Conservation (phyloP, 2,113 vertebrate species). For the Chlamydotis undulata region DNA sequence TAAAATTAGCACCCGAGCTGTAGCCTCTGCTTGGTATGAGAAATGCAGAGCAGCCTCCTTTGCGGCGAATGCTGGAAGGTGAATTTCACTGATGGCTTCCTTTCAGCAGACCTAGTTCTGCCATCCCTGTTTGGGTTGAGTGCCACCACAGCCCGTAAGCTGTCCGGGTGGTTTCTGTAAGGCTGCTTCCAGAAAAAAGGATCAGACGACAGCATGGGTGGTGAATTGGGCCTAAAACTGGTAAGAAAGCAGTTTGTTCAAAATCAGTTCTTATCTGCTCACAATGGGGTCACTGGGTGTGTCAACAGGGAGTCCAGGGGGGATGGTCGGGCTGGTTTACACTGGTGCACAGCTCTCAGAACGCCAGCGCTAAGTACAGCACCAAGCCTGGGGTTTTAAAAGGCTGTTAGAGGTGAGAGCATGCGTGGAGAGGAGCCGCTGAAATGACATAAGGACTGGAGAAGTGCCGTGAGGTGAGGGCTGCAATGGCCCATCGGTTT, state of each 20-base stretch:
- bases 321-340: not conserved
- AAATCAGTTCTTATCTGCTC: not conserved
- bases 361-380: not conserved
- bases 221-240: not conserved
- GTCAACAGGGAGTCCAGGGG: not conserved
- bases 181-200: not conserved
- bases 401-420: not conserved
- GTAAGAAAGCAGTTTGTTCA: not conserved
- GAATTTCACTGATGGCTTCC: constrained; percentile 13
- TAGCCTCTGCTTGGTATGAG: constrained; percentile 40
- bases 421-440: not conserved
- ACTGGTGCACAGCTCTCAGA: not conserved
- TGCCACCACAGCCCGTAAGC: not conserved
- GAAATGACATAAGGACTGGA: not conserved
- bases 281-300: not conserved
- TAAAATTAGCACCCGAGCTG: constrained; percentile 65
- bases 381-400: not conserved
- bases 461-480: not conserved
- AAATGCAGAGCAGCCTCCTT: constrained; percentile 47
- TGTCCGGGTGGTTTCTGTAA: not conserved
- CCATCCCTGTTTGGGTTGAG: constrained; percentile 4
- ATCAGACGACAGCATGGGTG: not conserved
- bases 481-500: accelerated
- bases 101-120: constrained; percentile 56
- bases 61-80: constrained; percentile 36